phyloP scores from a whole-genome alignment of 2,797 vertebrate genomes.

The Coendou prehensilis region DNA sequence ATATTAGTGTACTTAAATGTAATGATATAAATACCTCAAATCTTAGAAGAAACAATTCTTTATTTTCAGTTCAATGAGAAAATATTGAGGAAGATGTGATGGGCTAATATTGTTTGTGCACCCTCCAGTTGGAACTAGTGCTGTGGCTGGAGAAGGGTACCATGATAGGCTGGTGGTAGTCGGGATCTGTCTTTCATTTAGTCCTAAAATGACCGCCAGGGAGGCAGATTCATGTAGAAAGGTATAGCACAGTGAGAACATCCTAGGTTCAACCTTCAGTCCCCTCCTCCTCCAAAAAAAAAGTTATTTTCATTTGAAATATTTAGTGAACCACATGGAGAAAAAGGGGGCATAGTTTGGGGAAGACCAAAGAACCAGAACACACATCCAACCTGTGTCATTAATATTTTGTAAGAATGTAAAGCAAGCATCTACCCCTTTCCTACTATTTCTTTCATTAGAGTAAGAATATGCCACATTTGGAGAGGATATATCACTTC shows the following conservation, averaged over 20 bases:
- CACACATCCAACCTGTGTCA: neutral
- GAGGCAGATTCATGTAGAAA: neutral
- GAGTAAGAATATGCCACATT: neutral
- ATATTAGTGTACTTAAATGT: neutral
- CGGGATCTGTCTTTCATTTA: neutral
- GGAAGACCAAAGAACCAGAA: neutral
- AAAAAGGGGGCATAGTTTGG: rapidly evolving
- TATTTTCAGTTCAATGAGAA: slow-evolving; percentile 9
- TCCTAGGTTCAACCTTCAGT: neutral
- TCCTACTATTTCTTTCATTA: neutral
- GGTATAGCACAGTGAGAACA: neutral
- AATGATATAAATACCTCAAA: neutral
- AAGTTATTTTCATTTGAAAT: neutral
- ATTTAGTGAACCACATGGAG: neutral
- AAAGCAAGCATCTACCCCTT: neutral
- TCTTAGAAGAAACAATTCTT: neutral
- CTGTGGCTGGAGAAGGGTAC: neutral
- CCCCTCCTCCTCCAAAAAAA: too few relatives aligned
- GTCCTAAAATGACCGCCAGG: neutral
- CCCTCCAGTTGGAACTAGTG: too few relatives aligned
- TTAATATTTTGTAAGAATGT: neutral
- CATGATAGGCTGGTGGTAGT: neutral
- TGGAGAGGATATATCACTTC: neutral
- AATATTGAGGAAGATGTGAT: neutral
- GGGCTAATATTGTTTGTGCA: neutral